These are phyloP conservation scores for Geotrupes spiniger DNA, from an alignment of 2,888 invertebrate species.

Conservation along the genomic window DNA sequence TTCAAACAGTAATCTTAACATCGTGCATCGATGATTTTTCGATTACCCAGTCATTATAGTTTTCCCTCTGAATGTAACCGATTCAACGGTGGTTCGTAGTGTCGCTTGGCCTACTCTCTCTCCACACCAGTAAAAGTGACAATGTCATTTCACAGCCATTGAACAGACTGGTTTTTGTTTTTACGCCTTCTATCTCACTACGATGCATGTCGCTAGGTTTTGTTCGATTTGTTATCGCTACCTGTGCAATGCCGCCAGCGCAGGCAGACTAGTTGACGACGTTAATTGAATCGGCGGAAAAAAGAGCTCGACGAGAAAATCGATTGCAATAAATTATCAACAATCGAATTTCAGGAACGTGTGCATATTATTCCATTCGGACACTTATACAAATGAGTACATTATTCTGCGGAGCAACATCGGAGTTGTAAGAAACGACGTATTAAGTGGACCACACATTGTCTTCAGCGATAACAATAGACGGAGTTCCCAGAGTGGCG, in stretches of 20 bases:
- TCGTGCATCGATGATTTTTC: conserved; percentile 18
- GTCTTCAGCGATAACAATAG: conserved; percentile 38
- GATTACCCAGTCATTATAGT: conserved; percentile 16
- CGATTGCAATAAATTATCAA: no score
- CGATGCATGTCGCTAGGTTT: conserved; percentile 1
- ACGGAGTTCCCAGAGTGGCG: conserved; percentile 36
- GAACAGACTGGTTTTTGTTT: conserved; percentile 15
- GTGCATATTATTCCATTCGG: no score
- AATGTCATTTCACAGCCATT: conserved; percentile 21
- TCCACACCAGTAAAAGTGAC: conserved; percentile 14
- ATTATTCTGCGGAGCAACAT: no score
- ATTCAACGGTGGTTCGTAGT: conserved; percentile 5
- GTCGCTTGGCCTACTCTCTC: conserved; percentile 2
- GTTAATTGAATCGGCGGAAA: no score
- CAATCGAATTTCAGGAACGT: no score
- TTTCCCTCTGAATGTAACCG: conserved; percentile 14
- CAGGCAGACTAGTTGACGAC: no score
- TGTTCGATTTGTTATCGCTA: background rate
- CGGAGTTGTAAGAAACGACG: no score
- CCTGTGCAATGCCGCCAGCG: no score
- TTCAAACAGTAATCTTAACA: conserved; percentile 11
- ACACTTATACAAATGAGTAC: no score
- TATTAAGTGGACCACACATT: conserved; percentile 45
- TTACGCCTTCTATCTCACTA: conserved; percentile 14
- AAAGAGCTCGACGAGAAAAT: no score